A percentile compares a stretch with the other conserved stretches of the same genome.
These are phyloP conservation scores for Pluvianellus socialis DNA, from an alignment of 2,113 vertebrate species.

Conservation along the genomic window DNA sequence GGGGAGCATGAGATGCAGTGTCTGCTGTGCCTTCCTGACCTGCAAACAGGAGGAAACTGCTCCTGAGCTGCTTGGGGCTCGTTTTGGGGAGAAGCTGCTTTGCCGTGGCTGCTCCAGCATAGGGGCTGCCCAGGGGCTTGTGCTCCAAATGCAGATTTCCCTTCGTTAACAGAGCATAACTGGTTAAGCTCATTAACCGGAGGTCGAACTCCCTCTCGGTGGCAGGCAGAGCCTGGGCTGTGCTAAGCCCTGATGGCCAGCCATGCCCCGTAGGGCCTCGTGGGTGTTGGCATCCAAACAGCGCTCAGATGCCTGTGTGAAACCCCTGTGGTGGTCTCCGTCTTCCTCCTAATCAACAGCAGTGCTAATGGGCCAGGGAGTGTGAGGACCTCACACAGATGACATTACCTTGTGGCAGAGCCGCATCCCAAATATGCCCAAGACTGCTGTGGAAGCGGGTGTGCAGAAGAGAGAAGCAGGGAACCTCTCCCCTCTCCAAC, in stretches of 20 bases:
- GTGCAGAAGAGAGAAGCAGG: neutral
- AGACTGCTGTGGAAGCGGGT: neutral
- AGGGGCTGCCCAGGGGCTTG: too few relatives aligned
- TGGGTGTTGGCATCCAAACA: too few relatives aligned
- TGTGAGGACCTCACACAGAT: too few relatives aligned
- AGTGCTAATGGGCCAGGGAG: neutral
- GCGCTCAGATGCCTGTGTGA: rapidly evolving
- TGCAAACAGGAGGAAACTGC: neutral
- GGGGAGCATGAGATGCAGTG: rapidly evolving
- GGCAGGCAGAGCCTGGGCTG: neutral
- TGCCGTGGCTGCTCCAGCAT: neutral
- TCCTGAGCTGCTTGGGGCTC: neutral
- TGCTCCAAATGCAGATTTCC: neutral
- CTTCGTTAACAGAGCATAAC: neutral
- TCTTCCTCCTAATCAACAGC: neutral
- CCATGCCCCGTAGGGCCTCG: rapidly evolving
- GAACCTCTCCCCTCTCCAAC: neutral
- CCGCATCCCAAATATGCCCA: too few relatives aligned
- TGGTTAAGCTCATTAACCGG: neutral
- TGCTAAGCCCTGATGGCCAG: rapidly evolving
- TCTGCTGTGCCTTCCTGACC: neutral
- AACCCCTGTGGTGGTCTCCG: neutral
- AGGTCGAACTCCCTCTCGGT: neutral
- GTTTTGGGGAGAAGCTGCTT: neutral
- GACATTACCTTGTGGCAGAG: too few relatives aligned